Conservation (phyloP, 2,797 vertebrate genomes). For the Heterohyrax brucei region DNA sequence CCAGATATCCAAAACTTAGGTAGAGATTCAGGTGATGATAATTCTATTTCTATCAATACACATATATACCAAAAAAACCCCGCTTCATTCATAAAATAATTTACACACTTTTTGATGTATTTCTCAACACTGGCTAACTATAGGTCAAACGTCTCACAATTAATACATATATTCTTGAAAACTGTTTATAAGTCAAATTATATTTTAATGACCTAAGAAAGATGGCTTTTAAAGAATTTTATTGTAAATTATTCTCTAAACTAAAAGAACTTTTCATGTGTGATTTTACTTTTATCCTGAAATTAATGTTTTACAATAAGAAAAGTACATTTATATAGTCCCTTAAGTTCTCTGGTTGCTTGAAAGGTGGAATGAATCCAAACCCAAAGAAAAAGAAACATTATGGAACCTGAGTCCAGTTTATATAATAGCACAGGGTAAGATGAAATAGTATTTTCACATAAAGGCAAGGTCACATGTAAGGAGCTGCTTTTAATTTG, state of each 20-base stretch:
- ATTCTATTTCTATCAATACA: not conserved
- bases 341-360: not conserved
- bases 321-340: not conserved
- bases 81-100: constrained; percentile 9
- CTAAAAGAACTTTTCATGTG: constrained; percentile 2
- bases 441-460: not conserved
- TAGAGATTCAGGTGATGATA: not conserved
- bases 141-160: not conserved
- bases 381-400: not conserved
- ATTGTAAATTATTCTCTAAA: constrained; percentile 14
- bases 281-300: constrained; percentile 55
- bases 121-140: constrained; percentile 3
- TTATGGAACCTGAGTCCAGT: not conserved
- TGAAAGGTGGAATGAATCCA: constrained; percentile 2
- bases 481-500: constrained; percentile 8
- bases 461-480: not conserved
- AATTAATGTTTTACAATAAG: constrained; percentile 17
- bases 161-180: constrained; percentile 31
- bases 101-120: constrained; percentile 26
- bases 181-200: constrained; percentile 59
- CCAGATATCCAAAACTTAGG: not conserved
- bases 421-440: not conserved
- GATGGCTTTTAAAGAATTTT: not conserved
- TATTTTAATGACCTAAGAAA: constrained; percentile 61
- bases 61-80: not conserved